Evolutionary conservation across 37 sponge, comb jelly and placozoan genomes (phyloP), one percentile per base, ranked within the genome.

Genomic region (Theonella swinhoei): DNA sequence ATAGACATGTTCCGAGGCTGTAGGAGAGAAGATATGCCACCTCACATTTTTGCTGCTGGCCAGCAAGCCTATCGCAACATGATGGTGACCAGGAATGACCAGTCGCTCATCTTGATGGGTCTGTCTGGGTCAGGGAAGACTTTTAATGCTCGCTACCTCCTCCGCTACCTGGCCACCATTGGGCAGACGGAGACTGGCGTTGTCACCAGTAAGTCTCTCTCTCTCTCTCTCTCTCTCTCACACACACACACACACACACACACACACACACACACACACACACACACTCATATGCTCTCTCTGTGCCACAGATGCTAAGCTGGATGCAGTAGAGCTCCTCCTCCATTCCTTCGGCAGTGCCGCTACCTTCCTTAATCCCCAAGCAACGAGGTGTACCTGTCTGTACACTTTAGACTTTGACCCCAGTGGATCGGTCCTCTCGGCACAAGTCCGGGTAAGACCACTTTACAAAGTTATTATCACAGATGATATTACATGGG

Each of bases 101-200:
- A 99, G 88, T 90, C 97, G 30, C 73, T 99, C 29, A 84, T 99
- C 64, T 78, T 96, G 72, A 91, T 92, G 91, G 99, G 99, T 0
- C 84, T 92, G 30, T 86, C 88, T 17, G 99, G 99, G 7, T 90
- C 97, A 0, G 99, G 99, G 3, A 99, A 99, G 88, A 91, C 97
- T 22, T 93, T 91, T 75, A 92, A 89, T 38, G 88, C 96, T 9
- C 85, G 97, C 9, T 89, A 90, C 81, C 69, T 97, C 36, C 87
- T 93, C 68, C 59, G 86, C 26, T 97, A 97, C 78, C 89, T 97
- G 64, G 79, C 93, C 70, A 90, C 93, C 3, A 73, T 91, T 17
- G 93, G 96, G 22, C 84, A 83, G 72, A 54, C 78, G 14, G 84
- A 82, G 1, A 37, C 84, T 19, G 67, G 66, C 5, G 83, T 67